Base-by-base conservation (phyloP, 2,113 vertebrate species). In the Vulpes lagopus region DNA sequence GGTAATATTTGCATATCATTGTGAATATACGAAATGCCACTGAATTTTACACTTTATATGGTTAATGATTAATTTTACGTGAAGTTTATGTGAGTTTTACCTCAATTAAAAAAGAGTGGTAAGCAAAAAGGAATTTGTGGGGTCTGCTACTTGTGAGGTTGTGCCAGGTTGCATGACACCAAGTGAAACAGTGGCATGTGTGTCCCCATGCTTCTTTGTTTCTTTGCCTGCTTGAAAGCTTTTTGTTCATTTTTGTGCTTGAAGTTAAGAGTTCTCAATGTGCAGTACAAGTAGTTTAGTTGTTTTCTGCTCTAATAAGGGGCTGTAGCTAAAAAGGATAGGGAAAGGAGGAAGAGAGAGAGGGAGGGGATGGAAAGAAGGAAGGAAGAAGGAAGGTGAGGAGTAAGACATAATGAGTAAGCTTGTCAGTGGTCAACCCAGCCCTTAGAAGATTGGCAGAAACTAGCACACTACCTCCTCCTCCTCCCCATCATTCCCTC, bases 1-100 rank as follows among this genome's bases (percentile, higher is more conserved):
- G 32, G 69, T 80, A 17, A n/a, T 81, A 57, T 81, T 73, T 81
- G 74, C 5, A 38, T 55, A 89, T 62, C 25, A 30, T 43, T 55
- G 60, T 94, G 92, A 67, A 59, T 71, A 71, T 62, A 86, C 30
- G 60, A 69, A 95, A 69, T 38, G 17, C 23, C 53, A 78, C 73
- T 30, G 62, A 86, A 80, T 79, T 78, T 80, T 80, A 71, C 32
- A 60, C 25, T 92, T 80, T 81, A 43, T 71, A 60, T 79, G 87
- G 88, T 79, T 91, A 95, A 91, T 38, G 35, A 91, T 80, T 87
- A 14, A 80, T 43, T 92, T 67, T 84, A 51, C 67, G 69, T 55
- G 55, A 14, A 80, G 32, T 92, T 67, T 84, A 51, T 84, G 69
- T 55, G 55, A 92, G 73, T 92, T 80, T 92, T 62, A 91, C 49